These are phyloP conservation scores for Hanleya hanleyi DNA, from an alignment of 2,888 invertebrate genomes.

Conservation along the genomic window DNA sequence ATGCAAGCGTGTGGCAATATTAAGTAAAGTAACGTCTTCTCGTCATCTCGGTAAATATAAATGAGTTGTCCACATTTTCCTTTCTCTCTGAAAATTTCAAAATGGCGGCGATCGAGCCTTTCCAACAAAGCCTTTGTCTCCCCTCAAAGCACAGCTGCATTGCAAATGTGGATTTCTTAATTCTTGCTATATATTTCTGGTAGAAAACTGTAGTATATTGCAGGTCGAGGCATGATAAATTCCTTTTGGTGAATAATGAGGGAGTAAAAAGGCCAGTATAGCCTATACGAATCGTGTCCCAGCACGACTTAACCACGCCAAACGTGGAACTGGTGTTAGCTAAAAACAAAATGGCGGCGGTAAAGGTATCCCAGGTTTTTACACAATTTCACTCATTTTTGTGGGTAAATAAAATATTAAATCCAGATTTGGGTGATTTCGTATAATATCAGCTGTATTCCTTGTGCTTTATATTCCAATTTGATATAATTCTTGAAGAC, in stretches of 20 bases:
- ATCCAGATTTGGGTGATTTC: conserved; percentile 7
- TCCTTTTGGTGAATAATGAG: not conserved
- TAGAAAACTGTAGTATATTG: not conserved
- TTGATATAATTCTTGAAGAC: not conserved
- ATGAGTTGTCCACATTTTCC: no score
- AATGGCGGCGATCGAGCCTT: not conserved
- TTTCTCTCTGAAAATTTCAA: no score
- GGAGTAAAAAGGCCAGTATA: not conserved
- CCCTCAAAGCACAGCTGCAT: no score
- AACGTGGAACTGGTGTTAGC: no score
- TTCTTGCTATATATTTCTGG: not conserved
- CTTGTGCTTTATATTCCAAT: not conserved
- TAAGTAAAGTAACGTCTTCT: no score
- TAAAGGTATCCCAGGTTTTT: not conserved
- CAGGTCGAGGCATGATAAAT: not conserved
- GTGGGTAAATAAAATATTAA: not conserved
- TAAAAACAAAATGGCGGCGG: conserved; percentile 2
- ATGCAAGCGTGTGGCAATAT: no score
- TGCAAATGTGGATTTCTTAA: no score
- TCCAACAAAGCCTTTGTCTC: not conserved
- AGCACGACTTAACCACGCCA: no score
- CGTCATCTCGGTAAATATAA: no score
- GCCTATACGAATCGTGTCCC: no score
- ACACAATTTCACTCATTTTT: not conserved
- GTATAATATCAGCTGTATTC: not conserved